These are phyloP conservation scores for Phania funesta DNA, from an alignment of 2,888 invertebrate species.

Conservation along the genomic window DNA sequence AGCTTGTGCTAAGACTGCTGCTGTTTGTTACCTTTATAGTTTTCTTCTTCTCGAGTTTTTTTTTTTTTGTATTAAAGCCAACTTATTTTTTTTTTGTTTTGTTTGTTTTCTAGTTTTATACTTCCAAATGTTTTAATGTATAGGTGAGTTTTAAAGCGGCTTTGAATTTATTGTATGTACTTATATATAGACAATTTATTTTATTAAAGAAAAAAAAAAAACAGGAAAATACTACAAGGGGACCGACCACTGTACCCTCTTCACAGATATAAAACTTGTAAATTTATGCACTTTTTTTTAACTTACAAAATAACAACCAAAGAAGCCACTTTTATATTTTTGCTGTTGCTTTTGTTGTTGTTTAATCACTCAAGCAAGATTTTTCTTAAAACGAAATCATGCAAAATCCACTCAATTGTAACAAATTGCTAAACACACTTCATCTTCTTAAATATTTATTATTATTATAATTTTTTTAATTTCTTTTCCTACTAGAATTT, in stretches of 20 bases:
- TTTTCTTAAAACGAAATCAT: conserved; percentile 45
- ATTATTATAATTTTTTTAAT: conserved; percentile 9
- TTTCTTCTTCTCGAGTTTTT: conserved; percentile 22
- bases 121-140: conserved; percentile 19
- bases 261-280: conserved; percentile 31
- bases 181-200: conserved; percentile 30
- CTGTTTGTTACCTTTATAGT: conserved; percentile 8
- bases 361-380: conserved; percentile 50
- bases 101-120: conserved; percentile 39
- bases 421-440: conserved; percentile 39
- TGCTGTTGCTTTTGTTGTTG: conserved; percentile 33
- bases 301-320: conserved; percentile 8
- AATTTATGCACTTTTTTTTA: conserved; percentile 58
- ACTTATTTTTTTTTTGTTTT: too few relatives aligned
- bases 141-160: conserved; percentile 50
- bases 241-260: background rate
- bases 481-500: background rate
- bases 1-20: conserved; percentile 30
- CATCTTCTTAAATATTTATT: background rate
- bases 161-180: conserved; percentile 28
- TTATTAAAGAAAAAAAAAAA: conserved; percentile 30
- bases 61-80: conserved; percentile 30
- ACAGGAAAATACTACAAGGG: conserved; percentile 23
- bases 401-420: conserved; percentile 57
- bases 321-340: conserved; percentile 32